Evolutionary conservation across 2,888 invertebrate species (phyloP).

Genomic region (Saturnia japonica): DNA sequence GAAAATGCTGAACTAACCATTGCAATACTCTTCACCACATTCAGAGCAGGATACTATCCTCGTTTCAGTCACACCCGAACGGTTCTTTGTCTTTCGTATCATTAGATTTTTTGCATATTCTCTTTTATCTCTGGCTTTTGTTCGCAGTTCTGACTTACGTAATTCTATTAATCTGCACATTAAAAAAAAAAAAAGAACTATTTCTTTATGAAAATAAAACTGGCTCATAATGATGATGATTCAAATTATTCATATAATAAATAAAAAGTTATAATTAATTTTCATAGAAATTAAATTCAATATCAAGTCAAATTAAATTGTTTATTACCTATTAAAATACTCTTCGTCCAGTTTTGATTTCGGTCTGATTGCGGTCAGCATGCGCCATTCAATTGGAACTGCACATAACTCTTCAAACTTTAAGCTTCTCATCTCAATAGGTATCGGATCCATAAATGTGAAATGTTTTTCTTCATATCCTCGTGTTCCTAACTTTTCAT

Average conservation of each 20-base stretch:
- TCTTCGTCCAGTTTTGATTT: constrained; percentile 92
- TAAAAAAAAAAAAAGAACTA: background rate
- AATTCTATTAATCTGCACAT: constrained; percentile 89
- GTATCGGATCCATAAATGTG: constrained; percentile 88
- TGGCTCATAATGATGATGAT: background rate
- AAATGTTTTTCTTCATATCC: constrained; percentile 81
- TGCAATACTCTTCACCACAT: constrained; percentile 93
- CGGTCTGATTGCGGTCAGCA: constrained; percentile 93
- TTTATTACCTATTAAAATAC: constrained; percentile 88
- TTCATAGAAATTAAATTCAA: background rate
- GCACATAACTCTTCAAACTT: constrained; percentile 89
- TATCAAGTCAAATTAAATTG: constrained; percentile 15
- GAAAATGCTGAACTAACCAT: constrained; percentile 68
- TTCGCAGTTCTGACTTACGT: constrained; percentile 89
- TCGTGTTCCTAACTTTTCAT: constrained; percentile 84
- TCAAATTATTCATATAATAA: background rate
- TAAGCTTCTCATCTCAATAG: constrained; percentile 89
- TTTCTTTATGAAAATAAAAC: background rate
- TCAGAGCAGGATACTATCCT: constrained; percentile 88
- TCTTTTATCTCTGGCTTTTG: constrained; percentile 86
- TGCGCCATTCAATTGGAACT: constrained; percentile 95
- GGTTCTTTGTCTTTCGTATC: constrained; percentile 89
- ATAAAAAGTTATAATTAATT: background rate
- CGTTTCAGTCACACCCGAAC: constrained; percentile 90
- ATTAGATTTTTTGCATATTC: constrained; percentile 85